Base-by-base conservation (phyloP, 2,113 vertebrate genomes). In the Petroica traversi region DNA sequence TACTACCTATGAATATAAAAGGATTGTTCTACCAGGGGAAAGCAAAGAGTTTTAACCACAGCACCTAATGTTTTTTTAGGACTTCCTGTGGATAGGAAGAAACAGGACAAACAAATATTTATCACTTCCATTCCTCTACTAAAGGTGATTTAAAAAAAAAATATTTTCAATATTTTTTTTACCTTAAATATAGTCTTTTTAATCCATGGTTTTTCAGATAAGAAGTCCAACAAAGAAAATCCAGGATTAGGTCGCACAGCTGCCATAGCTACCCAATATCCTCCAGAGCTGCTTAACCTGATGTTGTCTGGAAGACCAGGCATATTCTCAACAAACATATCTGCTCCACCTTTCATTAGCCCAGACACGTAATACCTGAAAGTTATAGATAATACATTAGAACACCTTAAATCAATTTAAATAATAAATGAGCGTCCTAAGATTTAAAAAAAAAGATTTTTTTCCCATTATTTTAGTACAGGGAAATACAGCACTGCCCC, bases 241-340 rank as follows among this genome's bases (percentile, higher is more conserved):
- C 99, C 99, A 11, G 99, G 99, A 91, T 98, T 99, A 6, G 98
- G 97, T 10, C 99, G 95, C 62, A 99, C 95, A 6, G 95, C 97
- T 3, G 99, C 91, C 99, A 99, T 99, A 85, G 98, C 98, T 24
- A 99, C 98, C 99, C 99, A 99, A 97, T 99, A 99, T 19, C 99
- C 99, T n/a, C 99, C 99, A 0, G 97, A 98, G 41, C 99, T 99
- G 97, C 99, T 99, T 67, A 98, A 98, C 1, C 99, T 98, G 93
- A 99, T 99, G 93, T 99, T 99, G 96, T 99, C 99, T 31, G 99
- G 99, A 88, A 99, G 99, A 49, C 99, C 99, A 5, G 99, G 99
- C 94, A 99, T 96, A 94, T 99, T 99, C 91, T 99, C 99, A 57
- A 99, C 97, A 72, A 99, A 99, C 28, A 99, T 98, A 95, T 99